Conservation (phyloP, 2,888 invertebrate species). For the Nomada ferruginata region DNA sequence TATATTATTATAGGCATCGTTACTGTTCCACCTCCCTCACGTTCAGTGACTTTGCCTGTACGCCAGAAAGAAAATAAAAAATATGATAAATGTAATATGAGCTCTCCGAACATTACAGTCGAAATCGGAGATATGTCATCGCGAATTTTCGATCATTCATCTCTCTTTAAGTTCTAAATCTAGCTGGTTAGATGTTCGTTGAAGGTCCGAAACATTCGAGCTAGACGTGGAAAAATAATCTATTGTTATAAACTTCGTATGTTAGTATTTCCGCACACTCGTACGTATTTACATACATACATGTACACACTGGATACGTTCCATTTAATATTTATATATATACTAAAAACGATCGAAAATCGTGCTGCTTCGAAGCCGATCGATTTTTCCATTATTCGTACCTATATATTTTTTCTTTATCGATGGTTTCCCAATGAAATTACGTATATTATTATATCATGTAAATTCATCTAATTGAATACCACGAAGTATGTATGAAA, state of each 20-base stretch:
- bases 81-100: slow-evolving; percentile 68
- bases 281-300: slow-evolving; percentile 45
- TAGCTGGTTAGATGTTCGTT: slow-evolving; percentile 45
- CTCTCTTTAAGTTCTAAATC: slow-evolving; percentile 41
- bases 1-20: slow-evolving; percentile 28
- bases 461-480: slow-evolving; percentile 23
- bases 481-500: slow-evolving; percentile 20
- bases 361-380: slow-evolving; percentile 40
- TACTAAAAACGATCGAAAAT: slow-evolving; percentile 19
- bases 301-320: slow-evolving; percentile 34
- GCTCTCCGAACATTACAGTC: slow-evolving; percentile 5
- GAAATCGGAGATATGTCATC: slow-evolving; percentile 19
- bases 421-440: background rate
- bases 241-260: slow-evolving; percentile 66
- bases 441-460: background rate
- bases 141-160: slow-evolving; percentile 29
- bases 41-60: slow-evolving; percentile 47
- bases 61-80: slow-evolving; percentile 66
- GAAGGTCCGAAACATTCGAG: slow-evolving; percentile 58
- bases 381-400: background rate
- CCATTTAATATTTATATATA: slow-evolving; percentile 25
- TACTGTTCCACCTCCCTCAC: slow-evolving; percentile 8
- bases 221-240: slow-evolving; percentile 73
- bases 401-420: background rate
- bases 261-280: slow-evolving; percentile 48